A percentile compares a stretch with the other conserved stretches of the same genome.
Conservation (phyloP, 2,888 invertebrate species). For the Deilephila elpenor region DNA sequence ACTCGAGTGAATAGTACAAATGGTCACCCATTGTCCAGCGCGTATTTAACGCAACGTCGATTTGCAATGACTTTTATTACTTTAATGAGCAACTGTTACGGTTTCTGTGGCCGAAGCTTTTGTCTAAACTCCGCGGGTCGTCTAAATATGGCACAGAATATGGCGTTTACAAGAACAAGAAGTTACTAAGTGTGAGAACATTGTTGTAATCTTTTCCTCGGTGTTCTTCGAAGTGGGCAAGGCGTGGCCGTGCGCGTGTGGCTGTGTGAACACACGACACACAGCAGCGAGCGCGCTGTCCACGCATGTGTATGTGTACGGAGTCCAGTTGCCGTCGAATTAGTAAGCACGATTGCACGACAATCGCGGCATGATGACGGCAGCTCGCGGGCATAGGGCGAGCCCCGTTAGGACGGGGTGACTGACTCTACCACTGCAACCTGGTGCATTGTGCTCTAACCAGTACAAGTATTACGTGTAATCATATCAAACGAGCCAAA, state of each 20-base stretch:
- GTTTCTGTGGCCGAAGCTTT: constrained; percentile 46
- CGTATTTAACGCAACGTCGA: constrained; percentile 32
- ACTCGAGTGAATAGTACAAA: constrained; percentile 23
- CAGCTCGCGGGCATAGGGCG: constrained; percentile 75
- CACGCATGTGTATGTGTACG: constrained; percentile 54
- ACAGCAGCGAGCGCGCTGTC: neutral
- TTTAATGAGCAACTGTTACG: constrained; percentile 49
- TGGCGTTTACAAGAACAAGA: constrained; percentile 41
- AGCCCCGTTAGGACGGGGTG: constrained; percentile 83
- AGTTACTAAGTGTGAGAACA: constrained; percentile 39
- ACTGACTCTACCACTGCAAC: constrained; percentile 81
- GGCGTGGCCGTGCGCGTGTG: constrained; percentile 45
- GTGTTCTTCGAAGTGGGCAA: constrained; percentile 44
- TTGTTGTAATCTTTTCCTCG: constrained; percentile 41
- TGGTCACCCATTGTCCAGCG: constrained; percentile 27
- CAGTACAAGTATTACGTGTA: constrained; percentile 79
- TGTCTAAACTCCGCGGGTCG: constrained; percentile 65
- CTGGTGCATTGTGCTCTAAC: constrained; percentile 85
- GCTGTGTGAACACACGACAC: constrained; percentile 46
- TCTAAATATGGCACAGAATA: constrained; percentile 38
- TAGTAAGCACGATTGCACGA: constrained; percentile 74
- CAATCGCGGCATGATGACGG: constrained; percentile 75
- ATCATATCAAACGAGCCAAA: constrained; percentile 70
- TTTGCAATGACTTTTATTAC: constrained; percentile 30
- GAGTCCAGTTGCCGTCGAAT: constrained; percentile 70